Evolutionary conservation across 2,797 vertebrate species (phyloP).

Genomic region (Schizopygopsis pylzovi): DNA sequence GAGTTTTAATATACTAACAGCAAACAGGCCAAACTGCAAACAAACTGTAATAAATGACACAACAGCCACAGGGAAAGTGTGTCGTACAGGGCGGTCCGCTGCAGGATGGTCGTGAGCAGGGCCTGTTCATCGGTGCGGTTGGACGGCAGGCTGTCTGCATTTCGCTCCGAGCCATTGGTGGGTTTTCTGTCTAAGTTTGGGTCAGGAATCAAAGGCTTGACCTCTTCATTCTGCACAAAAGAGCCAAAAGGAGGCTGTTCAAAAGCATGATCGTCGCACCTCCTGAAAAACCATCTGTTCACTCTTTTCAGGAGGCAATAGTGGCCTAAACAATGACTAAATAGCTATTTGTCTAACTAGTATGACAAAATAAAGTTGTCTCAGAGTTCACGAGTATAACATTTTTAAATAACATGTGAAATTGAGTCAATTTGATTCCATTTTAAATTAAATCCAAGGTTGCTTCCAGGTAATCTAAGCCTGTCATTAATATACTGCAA

Average conservation of each 20-base stretch:
- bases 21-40: slow-evolving; percentile 33
- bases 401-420: not conserved
- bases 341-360: not conserved
- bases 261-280: not conserved
- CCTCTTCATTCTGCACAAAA: slow-evolving; percentile 73
- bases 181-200: slow-evolving; percentile 86
- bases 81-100: slow-evolving; percentile 91
- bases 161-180: slow-evolving; percentile 86
- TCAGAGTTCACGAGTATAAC: not conserved
- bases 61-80: slow-evolving; percentile 75
- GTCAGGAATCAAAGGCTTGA: slow-evolving; percentile 81
- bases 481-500: too few relatives aligned
- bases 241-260: too few relatives aligned
- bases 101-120: slow-evolving; percentile 89
- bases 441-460: not conserved
- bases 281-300: not conserved
- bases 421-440: too few relatives aligned
- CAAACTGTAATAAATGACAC: slow-evolving; percentile 85
- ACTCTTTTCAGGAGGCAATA: not conserved
- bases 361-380: too few relatives aligned
- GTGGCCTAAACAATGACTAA: not conserved
- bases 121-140: slow-evolving; percentile 92
- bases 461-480: not conserved
- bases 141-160: slow-evolving; percentile 80
- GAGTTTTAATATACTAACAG: not conserved